Percentiles rank a stretch among this genome's conserved stretches.
Conservation (phyloP, 2,113 vertebrate genomes). For the Brachionichthys hirsutus region DNA sequence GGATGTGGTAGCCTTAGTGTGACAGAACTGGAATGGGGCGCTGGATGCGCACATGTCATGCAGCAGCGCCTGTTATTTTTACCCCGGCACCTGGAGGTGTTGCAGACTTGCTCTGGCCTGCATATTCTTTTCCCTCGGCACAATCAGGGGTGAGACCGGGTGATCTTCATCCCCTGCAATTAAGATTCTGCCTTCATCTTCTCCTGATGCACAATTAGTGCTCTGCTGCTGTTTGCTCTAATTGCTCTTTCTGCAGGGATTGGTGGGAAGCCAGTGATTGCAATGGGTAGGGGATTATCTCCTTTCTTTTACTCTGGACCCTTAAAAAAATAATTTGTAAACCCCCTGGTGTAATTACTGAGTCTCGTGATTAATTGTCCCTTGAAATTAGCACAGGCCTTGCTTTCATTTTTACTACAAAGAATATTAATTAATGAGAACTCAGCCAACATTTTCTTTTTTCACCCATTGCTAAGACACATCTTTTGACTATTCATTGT, state of each 20-base stretch:
- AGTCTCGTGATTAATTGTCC: constrained; percentile 99
- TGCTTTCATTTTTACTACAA: constrained; percentile 98
- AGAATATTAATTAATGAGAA: constrained; percentile 99
- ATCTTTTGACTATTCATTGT: constrained; percentile 96
- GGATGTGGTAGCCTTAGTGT: constrained; percentile 72
- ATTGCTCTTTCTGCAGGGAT: constrained; percentile 96
- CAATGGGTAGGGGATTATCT: constrained; percentile 93
- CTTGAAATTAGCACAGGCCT: constrained; percentile 99
- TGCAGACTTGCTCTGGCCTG: constrained; percentile 76
- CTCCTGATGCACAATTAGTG: constrained; percentile 95
- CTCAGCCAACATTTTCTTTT: constrained; percentile 72
- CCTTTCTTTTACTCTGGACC: constrained; percentile 87
- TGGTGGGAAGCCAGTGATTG: constrained; percentile 96
- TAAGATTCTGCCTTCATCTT: constrained; percentile 91
- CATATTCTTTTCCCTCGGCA: constrained; percentile 75
- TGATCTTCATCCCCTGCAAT: constrained; percentile 91
- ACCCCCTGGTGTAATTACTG: constrained; percentile 99
- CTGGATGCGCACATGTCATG: constrained; percentile 80
- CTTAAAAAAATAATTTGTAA: constrained; percentile 98
- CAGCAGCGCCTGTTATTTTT: constrained; percentile 82
- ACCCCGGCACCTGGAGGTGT: constrained; percentile 87
- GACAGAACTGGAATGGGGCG: constrained; percentile 79
- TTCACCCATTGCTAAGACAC: constrained; percentile 82
- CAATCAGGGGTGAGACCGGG: constrained; percentile 87
- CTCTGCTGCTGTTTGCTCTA: constrained; percentile 90